Evolutionary conservation across 2,888 invertebrate genomes (phyloP).

Genomic region (Drosophila ezoana): DNA sequence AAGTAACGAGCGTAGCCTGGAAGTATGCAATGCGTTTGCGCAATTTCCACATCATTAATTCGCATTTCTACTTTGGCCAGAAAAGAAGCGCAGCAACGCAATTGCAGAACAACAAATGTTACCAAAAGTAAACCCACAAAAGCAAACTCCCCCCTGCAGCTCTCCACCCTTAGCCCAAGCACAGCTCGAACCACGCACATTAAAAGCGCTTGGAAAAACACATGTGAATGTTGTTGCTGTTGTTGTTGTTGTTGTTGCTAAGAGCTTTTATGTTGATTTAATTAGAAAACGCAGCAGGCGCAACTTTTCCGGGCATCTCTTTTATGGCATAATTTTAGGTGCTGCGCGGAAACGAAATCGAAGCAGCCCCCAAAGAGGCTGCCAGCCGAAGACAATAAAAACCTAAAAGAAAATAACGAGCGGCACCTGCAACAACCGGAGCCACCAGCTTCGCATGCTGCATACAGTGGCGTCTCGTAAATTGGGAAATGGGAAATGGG

Average conservation of each 20-base stretch:
- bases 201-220: constrained; percentile 47
- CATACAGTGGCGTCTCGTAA: constrained; percentile 53
- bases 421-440: constrained; percentile 17
- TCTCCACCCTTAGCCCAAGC: background rate
- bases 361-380: constrained; percentile 17
- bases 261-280: constrained; percentile 75
- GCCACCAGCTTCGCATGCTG: background rate
- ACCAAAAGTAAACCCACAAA: background rate
- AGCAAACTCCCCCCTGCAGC: background rate
- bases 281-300: constrained; percentile 66
- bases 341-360: constrained; percentile 41
- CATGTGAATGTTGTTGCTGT: constrained; percentile 35
- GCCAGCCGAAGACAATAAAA: constrained; percentile 38
- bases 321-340: constrained; percentile 78
- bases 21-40: constrained; percentile 56
- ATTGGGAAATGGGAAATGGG: constrained; percentile 77
- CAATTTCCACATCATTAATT: constrained; percentile 80
- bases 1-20: constrained; percentile 51
- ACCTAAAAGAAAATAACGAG: constrained; percentile 42
- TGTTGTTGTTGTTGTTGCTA: constrained; percentile 13
- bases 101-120: constrained; percentile 29
- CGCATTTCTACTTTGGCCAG: constrained; percentile 45
- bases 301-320: constrained; percentile 41
- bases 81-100: constrained; percentile 33
- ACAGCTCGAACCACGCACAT: constrained; percentile 33